Evolutionary conservation across 1,140 invertebrate species (phyloP).

Genomic region (Cydia fagiglandana): DNA sequence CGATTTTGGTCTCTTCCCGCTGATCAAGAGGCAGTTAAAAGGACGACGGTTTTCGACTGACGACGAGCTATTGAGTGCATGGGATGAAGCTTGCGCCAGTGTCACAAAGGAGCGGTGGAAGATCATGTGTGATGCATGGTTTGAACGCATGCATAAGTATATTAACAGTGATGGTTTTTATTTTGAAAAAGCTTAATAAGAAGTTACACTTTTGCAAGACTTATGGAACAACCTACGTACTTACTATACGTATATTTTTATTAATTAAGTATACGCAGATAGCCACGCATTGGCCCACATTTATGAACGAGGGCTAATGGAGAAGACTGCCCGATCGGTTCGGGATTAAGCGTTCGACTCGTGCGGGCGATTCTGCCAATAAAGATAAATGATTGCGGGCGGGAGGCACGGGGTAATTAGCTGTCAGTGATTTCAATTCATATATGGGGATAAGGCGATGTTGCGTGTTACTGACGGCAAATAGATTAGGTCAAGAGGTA

Average conservation of each 20-base stretch:
- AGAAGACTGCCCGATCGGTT: neutral
- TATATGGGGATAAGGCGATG: conserved; percentile 52
- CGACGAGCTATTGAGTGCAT: too few relatives aligned
- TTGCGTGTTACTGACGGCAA: conserved; percentile 31
- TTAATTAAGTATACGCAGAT: neutral
- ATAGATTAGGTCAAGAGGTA: neutral
- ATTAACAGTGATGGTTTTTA: too few relatives aligned
- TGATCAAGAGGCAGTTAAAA: too few relatives aligned
- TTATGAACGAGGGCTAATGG: conserved; percentile 24
- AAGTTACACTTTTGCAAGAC: too few relatives aligned
- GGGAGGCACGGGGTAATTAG: conserved; percentile 26
- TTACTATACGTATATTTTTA: neutral
- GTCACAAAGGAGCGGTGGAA: too few relatives aligned
- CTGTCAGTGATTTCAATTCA: conserved; percentile 34
- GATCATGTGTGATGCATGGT: too few relatives aligned
- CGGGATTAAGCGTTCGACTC: conserved; percentile 55
- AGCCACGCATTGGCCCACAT: neutral
- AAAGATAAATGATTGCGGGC: conserved; percentile 67
- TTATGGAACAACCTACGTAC: too few relatives aligned
- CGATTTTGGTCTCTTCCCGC: too few relatives aligned
- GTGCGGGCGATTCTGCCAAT: conserved; percentile 65
- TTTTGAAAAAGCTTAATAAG: too few relatives aligned
- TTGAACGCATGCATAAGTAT: too few relatives aligned
- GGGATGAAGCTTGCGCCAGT: too few relatives aligned
- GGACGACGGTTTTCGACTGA: too few relatives aligned